Conservation (phyloP, 2,113 vertebrate genomes). For the Macheiramphus alcinus region DNA sequence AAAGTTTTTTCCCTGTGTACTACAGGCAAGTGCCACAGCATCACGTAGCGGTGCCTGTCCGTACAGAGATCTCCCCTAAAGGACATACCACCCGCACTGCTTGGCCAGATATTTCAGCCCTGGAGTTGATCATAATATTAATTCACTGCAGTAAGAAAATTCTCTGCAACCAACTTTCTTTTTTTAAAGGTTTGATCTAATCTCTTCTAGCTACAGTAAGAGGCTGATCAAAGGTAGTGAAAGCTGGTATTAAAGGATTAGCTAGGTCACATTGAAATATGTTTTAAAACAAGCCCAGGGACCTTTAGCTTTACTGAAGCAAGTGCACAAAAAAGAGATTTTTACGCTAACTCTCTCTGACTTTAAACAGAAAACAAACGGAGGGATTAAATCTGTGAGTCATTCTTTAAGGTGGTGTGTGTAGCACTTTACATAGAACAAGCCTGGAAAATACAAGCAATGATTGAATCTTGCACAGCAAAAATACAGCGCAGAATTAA, state of each 20-base stretch:
- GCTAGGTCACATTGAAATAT: constrained; percentile 68
- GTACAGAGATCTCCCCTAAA: neutral
- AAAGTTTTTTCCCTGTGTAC: neutral
- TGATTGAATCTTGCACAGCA: neutral
- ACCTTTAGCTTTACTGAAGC: constrained; percentile 27
- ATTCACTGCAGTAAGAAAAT: constrained; percentile 28
- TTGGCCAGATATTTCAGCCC: neutral
- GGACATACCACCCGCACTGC: neutral
- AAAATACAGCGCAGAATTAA: neutral
- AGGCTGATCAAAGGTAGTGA: constrained; percentile 57
- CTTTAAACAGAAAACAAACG: constrained; percentile 42
- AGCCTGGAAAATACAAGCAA: neutral
- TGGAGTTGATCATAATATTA: neutral
- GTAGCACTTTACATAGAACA: neutral
- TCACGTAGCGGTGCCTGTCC: neutral
- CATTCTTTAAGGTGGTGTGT: neutral
- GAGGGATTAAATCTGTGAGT: constrained; percentile 20
- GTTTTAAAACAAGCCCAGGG: constrained; percentile 57
- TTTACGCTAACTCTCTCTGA: constrained; percentile 11
- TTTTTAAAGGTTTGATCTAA: constrained; percentile 40
- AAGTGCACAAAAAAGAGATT: neutral
- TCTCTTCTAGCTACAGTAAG: constrained; percentile 55
- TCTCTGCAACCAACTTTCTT: neutral
- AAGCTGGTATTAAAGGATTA: constrained; percentile 70
- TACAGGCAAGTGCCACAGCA: neutral